phyloP scores from a whole-genome alignment of 2,888 invertebrate species.

The Flexamia atlantica region DNA sequence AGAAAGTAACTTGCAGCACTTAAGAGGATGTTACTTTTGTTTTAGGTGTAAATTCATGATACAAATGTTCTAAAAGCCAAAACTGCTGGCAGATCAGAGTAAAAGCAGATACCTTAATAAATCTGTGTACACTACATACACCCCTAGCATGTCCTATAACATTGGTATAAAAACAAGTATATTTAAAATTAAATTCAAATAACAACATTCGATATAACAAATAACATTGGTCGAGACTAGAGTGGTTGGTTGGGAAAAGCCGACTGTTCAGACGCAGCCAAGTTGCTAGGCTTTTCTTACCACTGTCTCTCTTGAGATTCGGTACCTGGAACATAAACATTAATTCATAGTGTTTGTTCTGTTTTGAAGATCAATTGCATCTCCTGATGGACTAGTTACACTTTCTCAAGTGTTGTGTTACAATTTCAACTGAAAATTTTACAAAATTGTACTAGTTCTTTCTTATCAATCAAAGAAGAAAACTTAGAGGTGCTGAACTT shows the following conservation, averaged over 20 bases:
- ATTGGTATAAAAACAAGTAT: not conserved
- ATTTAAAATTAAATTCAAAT: not conserved
- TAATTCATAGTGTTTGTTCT: no score
- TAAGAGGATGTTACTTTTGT: no score
- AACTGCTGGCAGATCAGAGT: not conserved
- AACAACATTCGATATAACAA: slow-evolving; percentile 12
- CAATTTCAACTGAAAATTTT: no score
- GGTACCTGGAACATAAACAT: not conserved
- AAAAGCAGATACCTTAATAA: not conserved
- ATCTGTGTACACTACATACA: not conserved
- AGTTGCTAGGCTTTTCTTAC: not conserved
- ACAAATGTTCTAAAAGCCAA: no score
- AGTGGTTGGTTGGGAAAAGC: not conserved
- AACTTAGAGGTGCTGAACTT: not conserved
- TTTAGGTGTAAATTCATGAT: no score
- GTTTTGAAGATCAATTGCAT: no score
- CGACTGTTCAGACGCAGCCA: not conserved
- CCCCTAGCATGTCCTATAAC: not conserved
- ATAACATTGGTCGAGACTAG: slow-evolving; percentile 17
- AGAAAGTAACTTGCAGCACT: no score
- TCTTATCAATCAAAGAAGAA: no score
- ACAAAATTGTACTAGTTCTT: no score
- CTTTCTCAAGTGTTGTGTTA: no score
- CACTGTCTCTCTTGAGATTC: slow-evolving; percentile 9
- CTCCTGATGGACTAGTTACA: no score